A percentile compares a stretch with the other conserved stretches of the same genome.
Evolutionary conservation across 2,888 invertebrate species (phyloP).

Genomic region (Linnaemya vulpina): DNA sequence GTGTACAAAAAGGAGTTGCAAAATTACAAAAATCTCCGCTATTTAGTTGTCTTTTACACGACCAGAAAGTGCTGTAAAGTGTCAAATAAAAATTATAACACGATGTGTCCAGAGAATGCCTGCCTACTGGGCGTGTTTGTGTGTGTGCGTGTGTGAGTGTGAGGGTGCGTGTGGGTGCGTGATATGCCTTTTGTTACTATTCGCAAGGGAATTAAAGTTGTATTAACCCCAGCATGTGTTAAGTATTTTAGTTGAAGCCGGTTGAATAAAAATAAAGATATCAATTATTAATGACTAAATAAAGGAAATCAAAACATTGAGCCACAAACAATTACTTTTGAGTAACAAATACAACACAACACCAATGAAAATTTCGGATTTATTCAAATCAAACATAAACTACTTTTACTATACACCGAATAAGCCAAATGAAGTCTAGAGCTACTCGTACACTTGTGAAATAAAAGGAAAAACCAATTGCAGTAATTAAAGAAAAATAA

Average conservation of each 20-base stretch:
- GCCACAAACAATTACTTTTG: constrained; percentile 46
- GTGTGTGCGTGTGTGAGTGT: not conserved
- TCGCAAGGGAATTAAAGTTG: not conserved
- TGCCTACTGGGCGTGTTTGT: not conserved
- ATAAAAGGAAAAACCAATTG: constrained; percentile 5
- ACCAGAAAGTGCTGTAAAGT: not conserved
- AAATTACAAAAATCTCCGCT: too few species aligned
- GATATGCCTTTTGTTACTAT: not conserved
- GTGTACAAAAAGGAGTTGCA: not conserved
- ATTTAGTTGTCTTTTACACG: not conserved
- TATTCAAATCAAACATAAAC: constrained; percentile 48
- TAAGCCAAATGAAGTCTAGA: constrained; percentile 45
- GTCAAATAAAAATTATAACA: not conserved
- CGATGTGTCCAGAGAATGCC: not conserved
- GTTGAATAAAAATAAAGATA: constrained; percentile 6
- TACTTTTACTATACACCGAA: constrained; percentile 61
- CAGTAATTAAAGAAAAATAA: not conserved
- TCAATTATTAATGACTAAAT: constrained; percentile 15
- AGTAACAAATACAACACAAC: constrained; percentile 56
- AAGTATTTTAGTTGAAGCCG: constrained; percentile 26
- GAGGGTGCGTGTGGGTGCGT: not conserved
- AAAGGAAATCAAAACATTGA: constrained; percentile 55
- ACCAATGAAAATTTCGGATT: constrained; percentile 40
- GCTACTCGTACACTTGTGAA: constrained; percentile 40
- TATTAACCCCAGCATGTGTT: constrained; percentile 2